Conservation (phyloP, 2,888 invertebrate species). For the Megalurothrips usitatus region DNA sequence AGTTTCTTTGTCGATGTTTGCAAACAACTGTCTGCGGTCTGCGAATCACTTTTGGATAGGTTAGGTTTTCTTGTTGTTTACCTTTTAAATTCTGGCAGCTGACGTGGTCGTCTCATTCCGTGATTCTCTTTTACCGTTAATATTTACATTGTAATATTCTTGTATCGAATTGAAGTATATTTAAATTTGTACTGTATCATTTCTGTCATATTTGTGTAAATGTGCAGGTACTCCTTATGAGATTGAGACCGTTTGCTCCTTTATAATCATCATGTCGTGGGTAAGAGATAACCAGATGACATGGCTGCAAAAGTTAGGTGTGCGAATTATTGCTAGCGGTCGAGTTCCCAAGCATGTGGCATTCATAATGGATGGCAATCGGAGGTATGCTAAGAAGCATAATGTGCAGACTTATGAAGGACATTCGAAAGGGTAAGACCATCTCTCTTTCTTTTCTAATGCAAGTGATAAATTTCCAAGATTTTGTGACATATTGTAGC, state of each 20-base stretch:
- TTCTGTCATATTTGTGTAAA: too few relatives aligned
- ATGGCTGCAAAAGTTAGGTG: conserved; percentile 70
- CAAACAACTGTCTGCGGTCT: background rate
- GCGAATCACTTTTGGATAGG: background rate
- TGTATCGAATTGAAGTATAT: background rate
- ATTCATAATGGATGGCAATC: conserved; percentile 98
- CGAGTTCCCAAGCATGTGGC: conserved; percentile 87
- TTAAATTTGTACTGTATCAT: background rate
- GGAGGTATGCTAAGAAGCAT: conserved; percentile 81
- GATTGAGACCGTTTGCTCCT: background rate
- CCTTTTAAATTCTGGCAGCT: too few relatives aligned
- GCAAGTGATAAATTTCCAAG: too few relatives aligned
- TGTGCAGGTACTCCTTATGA: background rate
- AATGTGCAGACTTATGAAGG: conserved; percentile 72
- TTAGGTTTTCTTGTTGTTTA: conserved; percentile 1
- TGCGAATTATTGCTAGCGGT: conserved; percentile 72
- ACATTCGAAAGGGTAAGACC: conserved; percentile 60
- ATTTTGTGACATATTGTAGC: background rate
- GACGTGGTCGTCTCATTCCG: too few relatives aligned
- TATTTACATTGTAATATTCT: too few relatives aligned
- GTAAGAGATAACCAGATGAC: conserved; percentile 67
- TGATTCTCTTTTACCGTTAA: too few relatives aligned
- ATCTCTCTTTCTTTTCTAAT: background rate
- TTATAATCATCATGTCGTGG: conserved; percentile 61
- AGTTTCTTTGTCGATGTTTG: background rate